A percentile compares a stretch with the other conserved stretches of the same genome.
Evolutionary conservation across 2,113 vertebrate species (phyloP).

Genomic region (Oxyura jamaicensis): DNA sequence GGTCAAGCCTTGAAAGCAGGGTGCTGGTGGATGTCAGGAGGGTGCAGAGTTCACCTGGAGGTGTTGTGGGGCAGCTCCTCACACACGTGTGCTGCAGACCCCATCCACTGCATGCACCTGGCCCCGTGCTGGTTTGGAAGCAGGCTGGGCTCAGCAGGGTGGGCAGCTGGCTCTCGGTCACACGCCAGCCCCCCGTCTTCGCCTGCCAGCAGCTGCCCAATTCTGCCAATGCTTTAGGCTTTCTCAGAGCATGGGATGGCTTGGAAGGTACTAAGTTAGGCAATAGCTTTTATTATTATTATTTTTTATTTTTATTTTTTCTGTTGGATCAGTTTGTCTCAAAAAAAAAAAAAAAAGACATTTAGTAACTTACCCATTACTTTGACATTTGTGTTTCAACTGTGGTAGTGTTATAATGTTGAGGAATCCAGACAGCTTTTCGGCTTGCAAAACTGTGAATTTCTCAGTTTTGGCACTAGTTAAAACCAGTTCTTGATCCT

Average conservation of each 20-base stretch:
- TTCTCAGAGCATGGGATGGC: neutral
- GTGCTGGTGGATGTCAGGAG: rapidly evolving
- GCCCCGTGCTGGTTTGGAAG: neutral
- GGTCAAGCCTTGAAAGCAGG: neutral
- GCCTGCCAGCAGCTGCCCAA: neutral
- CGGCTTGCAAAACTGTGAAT: neutral
- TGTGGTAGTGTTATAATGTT: neutral
- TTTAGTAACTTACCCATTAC: neutral
- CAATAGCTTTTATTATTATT: neutral
- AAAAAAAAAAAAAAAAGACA: neutral
- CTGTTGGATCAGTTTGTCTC: neutral
- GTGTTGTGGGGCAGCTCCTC: rapidly evolving
- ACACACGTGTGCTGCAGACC: rapidly evolving
- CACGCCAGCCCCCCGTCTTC: rapidly evolving
- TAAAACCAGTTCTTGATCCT: neutral
- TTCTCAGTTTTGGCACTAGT: neutral
- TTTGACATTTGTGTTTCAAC: neutral
- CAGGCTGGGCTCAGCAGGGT: neutral
- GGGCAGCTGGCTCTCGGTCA: neutral
- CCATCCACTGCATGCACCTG: rapidly evolving
- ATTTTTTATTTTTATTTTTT: neutral
- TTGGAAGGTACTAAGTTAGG: neutral
- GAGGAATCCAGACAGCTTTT: neutral
- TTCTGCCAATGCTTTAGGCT: neutral
- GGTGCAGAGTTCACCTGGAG: neutral